Percentiles rank a stretch among this genome's conserved stretches.
Evolutionary conservation across 2,113 vertebrate genomes (phyloP).

Genomic region (Microcebus tavaratra): DNA sequence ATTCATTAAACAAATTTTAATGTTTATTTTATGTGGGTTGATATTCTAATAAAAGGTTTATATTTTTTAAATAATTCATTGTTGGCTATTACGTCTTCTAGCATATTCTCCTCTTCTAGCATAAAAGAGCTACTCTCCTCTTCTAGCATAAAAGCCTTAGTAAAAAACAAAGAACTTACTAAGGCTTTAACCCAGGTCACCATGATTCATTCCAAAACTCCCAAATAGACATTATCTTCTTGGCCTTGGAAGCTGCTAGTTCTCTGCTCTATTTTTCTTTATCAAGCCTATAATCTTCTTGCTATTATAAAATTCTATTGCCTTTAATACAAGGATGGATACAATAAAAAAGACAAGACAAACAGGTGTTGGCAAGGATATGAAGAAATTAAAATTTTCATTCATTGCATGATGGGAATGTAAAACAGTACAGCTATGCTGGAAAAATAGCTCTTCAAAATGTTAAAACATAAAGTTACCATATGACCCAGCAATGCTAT

Average conservation of each 20-base stretch:
- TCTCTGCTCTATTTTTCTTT: not conserved
- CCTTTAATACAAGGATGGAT: not conserved
- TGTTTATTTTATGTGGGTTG: not conserved
- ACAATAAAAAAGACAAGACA: not conserved
- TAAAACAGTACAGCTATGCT: not conserved
- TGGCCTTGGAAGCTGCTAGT: not conserved
- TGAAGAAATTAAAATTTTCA: not conserved
- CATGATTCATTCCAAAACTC: not conserved
- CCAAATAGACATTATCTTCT: not conserved
- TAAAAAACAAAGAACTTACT: not conserved
- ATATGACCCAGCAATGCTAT: not conserved
- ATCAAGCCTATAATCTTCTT: not conserved
- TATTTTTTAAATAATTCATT: not conserved
- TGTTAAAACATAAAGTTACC: not conserved
- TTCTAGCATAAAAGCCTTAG: not conserved
- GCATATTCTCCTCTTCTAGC: not conserved
- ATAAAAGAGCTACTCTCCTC: not conserved
- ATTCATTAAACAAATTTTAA: not conserved
- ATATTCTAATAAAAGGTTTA: not conserved
- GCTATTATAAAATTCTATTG: not conserved
- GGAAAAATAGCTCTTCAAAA: constrained; percentile 8
- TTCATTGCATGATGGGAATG: not conserved
- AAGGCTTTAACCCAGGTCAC: not conserved
- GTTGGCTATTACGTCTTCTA: not conserved
- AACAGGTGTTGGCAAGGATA: not conserved